Evolutionary conservation across 2,797 vertebrate species (phyloP).

Genomic region (Poeciliopsis infans): DNA sequence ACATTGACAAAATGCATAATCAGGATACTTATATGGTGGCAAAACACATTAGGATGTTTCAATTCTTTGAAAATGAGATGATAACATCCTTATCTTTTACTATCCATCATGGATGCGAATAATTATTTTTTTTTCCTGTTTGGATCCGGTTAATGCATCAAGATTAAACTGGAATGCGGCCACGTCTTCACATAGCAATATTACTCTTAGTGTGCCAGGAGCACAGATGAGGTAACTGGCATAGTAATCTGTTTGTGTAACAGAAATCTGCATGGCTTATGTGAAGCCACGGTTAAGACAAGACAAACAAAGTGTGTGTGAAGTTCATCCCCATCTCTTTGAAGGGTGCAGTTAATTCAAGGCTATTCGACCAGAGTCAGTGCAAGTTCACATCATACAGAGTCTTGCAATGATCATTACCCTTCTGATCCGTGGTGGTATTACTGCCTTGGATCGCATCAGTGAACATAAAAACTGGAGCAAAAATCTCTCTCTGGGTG

Average conservation of each 20-base stretch:
- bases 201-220: constrained; percentile 63
- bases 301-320: constrained; percentile 44
- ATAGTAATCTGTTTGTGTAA: constrained; percentile 58
- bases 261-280: constrained; percentile 39
- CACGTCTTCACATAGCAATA: constrained; percentile 48
- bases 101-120: constrained; percentile 53
- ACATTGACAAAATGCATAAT: constrained; percentile 56
- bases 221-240: constrained; percentile 65
- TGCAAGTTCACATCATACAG: constrained; percentile 58
- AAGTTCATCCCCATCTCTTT: constrained; percentile 10
- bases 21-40: constrained; percentile 36
- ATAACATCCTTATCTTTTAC: constrained; percentile 43
- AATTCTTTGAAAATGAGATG: constrained; percentile 44
- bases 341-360: not conserved
- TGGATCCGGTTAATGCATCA: constrained; percentile 50
- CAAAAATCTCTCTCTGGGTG: constrained; percentile 55
- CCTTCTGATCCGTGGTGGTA: constrained; percentile 52
- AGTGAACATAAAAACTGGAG: constrained; percentile 43
- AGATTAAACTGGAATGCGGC: constrained; percentile 64
- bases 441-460: constrained; percentile 63
- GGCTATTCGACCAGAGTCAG: constrained; percentile 43
- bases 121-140: constrained; percentile 15
- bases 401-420: constrained; percentile 60
- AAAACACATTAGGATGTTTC: constrained; percentile 44
- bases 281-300: constrained; percentile 42